A percentile compares a stretch with the other conserved stretches of the same genome.
Conservation (phyloP, 1,140 invertebrate genomes). For the Mercenaria mercenaria region DNA sequence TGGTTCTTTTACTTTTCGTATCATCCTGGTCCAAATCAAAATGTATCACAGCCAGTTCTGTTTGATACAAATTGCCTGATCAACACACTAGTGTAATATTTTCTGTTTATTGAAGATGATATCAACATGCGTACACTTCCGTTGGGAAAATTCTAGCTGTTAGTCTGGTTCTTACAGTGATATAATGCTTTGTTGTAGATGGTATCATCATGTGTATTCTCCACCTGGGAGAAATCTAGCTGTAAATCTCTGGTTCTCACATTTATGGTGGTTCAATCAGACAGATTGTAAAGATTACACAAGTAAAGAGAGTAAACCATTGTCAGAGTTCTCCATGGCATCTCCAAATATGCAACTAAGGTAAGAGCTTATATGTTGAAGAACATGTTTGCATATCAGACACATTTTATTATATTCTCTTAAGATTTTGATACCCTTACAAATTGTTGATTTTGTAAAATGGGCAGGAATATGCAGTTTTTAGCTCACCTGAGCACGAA, state of each 20-base stretch:
- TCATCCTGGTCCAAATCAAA: too few species aligned
- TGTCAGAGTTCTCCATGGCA: conserved; percentile 67
- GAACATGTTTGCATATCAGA: neutral
- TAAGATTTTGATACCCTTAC: neutral
- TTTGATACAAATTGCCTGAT: too few species aligned
- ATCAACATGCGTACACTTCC: too few species aligned
- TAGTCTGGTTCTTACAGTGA: too few species aligned
- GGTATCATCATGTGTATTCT: conserved; percentile 85
- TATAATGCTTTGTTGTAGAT: too few species aligned
- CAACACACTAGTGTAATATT: too few species aligned
- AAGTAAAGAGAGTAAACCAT: conserved; percentile 19
- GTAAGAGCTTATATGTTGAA: conserved; percentile 57
- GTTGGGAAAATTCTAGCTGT: too few species aligned
- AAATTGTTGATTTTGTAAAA: neutral
- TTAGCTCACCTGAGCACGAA: too few species aligned
- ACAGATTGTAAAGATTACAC: conserved; percentile 65
- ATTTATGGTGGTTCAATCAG: conserved; percentile 76
- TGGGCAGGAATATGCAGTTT: neutral
- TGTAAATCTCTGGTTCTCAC: conserved; percentile 84
- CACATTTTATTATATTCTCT: neutral
- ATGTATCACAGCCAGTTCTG: too few species aligned
- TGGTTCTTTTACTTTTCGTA: too few species aligned
- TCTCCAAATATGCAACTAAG: conserved; percentile 71
- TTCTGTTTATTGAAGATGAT: too few species aligned
- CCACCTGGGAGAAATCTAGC: conserved; percentile 81